Evolutionary conservation across 2,113 vertebrate genomes (phyloP), one percentile per base, ranked within the genome.

Genomic region (Pterocles burchelli): DNA sequence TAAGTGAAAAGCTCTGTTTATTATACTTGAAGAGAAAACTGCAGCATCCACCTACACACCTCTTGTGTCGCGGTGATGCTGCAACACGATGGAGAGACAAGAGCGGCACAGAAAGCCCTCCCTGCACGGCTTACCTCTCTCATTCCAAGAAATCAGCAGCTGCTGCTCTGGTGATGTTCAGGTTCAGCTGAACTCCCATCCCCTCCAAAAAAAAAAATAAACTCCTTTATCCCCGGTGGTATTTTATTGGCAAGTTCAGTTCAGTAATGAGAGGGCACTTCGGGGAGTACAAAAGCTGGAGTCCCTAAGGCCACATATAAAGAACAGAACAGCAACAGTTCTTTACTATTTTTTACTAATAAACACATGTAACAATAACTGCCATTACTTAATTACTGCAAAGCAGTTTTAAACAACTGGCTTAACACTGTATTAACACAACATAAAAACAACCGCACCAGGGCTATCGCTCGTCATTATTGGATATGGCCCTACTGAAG

Each of bases 351-450:
- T 93, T 92, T 94, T 88, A 74, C 95, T 90, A 96, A 96, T 95
- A 97, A 96, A 96, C 93, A 94, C 95, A 90, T 86, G 52, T 71
- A 86, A 74, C 18, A 86, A 82, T 92, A 94, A 96, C 92, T 84
- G 88, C 90, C 72, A 81, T 90, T 92, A 86, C 85, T 96, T 96
- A 97, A 96, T 97, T 96, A 94, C 61, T 86, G 92, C 88, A 95
- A 97, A 95, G 68, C 88, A 96, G 82, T 92, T 97, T 96, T 95
- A 96, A 96, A 96, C 93, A 96, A 95, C 96, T 96, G 88, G 83
- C 93, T 97, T 97, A 93, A 93, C 95, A 95, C 93, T 81, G 90
- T 95, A 92, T 97, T 96, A 96, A 94, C 96, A 97, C 79, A 58
- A 92, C 85, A 52, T 96, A 96, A 97, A 97, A 96, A 90, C 79